Evolutionary conservation across 1,140 invertebrate species (phyloP).

Genomic region (Mycetomoellerius zeteki): DNA sequence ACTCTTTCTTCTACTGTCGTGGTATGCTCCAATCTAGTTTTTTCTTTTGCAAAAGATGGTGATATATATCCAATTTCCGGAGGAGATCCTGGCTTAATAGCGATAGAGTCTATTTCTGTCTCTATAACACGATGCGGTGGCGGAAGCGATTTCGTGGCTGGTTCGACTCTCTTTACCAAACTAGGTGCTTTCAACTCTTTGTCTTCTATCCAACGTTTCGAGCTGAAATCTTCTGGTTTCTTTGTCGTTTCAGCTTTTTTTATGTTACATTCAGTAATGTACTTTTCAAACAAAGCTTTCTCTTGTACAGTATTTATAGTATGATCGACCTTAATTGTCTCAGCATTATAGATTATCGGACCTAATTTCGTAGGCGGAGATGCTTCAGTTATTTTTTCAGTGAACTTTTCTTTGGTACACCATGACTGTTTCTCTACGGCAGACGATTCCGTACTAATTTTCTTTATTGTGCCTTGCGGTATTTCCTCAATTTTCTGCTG

Average conservation of each 20-base stretch:
- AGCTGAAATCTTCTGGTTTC: conserved; percentile 84
- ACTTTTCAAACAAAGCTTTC: conserved; percentile 82
- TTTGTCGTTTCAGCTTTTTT: conserved; percentile 81
- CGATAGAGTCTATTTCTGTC: conserved; percentile 64
- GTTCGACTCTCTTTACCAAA: conserved; percentile 85
- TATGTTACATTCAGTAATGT: conserved; percentile 79
- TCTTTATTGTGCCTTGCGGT: conserved; percentile 80
- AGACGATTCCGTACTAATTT: conserved; percentile 82
- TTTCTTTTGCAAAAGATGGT: conserved; percentile 83
- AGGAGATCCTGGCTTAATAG: conserved; percentile 89
- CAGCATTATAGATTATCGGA: conserved; percentile 85
- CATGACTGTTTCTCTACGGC: conserved; percentile 83
- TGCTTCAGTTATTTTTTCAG: conserved; percentile 74
- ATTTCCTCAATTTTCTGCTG: conserved; percentile 80
- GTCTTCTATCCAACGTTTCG: conserved; percentile 83
- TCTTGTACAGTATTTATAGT: conserved; percentile 83
- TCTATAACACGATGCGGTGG: conserved; percentile 74
- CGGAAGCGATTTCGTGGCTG: conserved; percentile 72
- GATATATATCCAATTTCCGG: conserved; percentile 90
- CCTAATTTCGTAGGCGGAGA: conserved; percentile 72
- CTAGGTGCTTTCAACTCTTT: conserved; percentile 87
- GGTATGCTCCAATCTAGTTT: conserved; percentile 81
- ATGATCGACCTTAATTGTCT: conserved; percentile 86
- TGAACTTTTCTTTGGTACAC: conserved; percentile 80
- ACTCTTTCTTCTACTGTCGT: conserved; percentile 87